Percentiles rank a stretch among this genome's conserved stretches.
These are phyloP conservation scores for Acanthurus leucopareius DNA, from an alignment of 2,797 vertebrate species.

Conservation along the genomic window DNA sequence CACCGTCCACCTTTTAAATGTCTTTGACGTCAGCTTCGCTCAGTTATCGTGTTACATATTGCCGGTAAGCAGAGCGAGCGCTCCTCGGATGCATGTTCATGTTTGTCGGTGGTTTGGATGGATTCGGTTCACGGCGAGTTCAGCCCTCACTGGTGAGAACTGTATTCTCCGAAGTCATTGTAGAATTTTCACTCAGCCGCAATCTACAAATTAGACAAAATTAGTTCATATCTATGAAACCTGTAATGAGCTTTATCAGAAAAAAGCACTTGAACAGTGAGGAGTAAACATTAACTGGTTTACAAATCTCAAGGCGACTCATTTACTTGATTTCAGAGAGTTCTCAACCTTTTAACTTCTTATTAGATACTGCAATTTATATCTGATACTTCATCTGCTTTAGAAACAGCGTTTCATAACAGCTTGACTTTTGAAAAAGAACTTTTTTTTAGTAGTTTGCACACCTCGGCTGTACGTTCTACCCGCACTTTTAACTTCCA, in stretches of 20 bases:
- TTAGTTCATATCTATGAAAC: not conserved
- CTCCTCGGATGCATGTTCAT: not conserved
- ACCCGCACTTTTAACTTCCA: slow-evolving; percentile 54
- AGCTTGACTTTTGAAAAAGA: not conserved
- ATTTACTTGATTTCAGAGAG: slow-evolving; percentile 6
- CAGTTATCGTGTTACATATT: slow-evolving; percentile 18
- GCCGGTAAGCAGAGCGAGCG: slow-evolving; percentile 13
- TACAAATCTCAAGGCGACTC: not conserved
- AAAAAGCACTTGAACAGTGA: not conserved
- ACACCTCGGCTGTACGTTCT: slow-evolving; percentile 27
- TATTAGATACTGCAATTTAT: not conserved
- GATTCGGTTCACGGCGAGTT: slow-evolving; percentile 30
- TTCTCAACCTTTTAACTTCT: not conserved
- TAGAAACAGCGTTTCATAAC: slow-evolving; percentile 4
- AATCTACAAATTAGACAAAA: slow-evolving; percentile 1
- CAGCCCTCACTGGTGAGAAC: not conserved
- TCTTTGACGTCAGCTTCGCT: slow-evolving; percentile 21
- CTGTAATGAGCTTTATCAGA: too few relatives aligned
- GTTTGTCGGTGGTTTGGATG: not conserved
- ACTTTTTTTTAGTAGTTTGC: slow-evolving; percentile 12
- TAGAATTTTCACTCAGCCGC: not conserved
- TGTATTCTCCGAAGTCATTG: not conserved
- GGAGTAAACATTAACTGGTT: not conserved
- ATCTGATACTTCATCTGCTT: not conserved
- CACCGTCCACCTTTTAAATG: not conserved